These are phyloP conservation scores for Pseudococcus jackbeardsleyi DNA, from an alignment of 2,888 invertebrate species.

Conservation along the genomic window DNA sequence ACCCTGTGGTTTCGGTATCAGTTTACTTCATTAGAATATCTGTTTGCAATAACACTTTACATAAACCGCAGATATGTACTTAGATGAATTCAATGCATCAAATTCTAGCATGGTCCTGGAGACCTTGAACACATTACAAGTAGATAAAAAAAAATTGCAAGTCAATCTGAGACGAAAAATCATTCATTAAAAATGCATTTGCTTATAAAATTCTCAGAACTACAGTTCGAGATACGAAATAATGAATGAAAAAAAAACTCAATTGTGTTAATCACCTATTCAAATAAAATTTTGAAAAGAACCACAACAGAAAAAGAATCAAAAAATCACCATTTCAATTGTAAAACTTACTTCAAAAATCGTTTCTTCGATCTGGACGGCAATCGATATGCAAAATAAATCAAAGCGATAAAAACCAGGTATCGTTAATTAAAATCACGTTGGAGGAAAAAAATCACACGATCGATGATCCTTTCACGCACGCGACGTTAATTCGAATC, in stretches of 20 bases:
- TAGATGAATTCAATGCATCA: neutral
- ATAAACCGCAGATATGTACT: neutral
- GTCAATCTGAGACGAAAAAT: neutral
- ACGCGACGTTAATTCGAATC: neutral
- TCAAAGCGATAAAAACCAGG: neutral
- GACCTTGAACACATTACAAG: neutral
- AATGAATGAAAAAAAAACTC: neutral
- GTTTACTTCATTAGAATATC: neutral
- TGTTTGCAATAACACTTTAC: neutral
- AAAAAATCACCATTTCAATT: no score
- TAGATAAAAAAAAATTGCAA: slow-evolving; percentile 19
- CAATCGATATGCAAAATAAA: neutral
- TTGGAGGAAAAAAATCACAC: neutral
- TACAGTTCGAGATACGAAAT: neutral
- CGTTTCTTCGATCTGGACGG: no score
- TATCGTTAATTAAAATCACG: neutral
- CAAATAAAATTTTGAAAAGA: no score
- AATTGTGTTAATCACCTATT: neutral
- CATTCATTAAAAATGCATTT: slow-evolving; percentile 20
- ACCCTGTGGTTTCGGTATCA: neutral
- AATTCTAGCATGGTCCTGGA: neutral
- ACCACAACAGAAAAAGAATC: no score
- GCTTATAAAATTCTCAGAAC: neutral
- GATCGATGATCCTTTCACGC: neutral
- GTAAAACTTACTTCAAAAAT: no score